Percentiles rank a stretch among this genome's conserved stretches.
These are phyloP conservation scores for Hyposmocoma kahamanoa DNA, from an alignment of 1,140 invertebrate genomes.

Conservation along the genomic window DNA sequence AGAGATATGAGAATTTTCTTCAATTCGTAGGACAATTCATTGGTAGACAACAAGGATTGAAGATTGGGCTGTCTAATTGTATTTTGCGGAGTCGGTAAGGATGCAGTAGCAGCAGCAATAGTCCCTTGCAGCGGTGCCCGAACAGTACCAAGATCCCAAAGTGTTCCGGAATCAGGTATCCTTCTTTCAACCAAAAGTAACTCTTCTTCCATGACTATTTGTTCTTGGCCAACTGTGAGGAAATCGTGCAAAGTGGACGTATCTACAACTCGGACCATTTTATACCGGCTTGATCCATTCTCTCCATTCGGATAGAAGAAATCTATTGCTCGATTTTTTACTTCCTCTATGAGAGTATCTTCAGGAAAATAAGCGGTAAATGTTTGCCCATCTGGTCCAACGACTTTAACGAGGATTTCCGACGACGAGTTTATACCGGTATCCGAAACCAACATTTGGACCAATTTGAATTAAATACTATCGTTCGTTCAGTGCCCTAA, in stretches of 20 bases:
- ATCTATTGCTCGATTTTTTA: slow-evolving; percentile 52
- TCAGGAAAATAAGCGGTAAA: slow-evolving; percentile 45
- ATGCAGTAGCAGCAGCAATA: slow-evolving; percentile 54
- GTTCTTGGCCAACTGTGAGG: slow-evolving; percentile 45
- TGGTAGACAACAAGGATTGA: slow-evolving; percentile 53
- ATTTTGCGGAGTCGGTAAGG: slow-evolving; percentile 36
- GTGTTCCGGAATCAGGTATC: slow-evolving; percentile 43
- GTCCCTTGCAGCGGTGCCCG: slow-evolving; percentile 43
- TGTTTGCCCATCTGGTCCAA: slow-evolving; percentile 50
- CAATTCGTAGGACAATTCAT: slow-evolving; percentile 54
- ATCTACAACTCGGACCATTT: slow-evolving; percentile 52
- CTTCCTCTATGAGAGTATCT: slow-evolving; percentile 52
- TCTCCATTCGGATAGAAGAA: slow-evolving; percentile 57
- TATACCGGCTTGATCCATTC: slow-evolving; percentile 38
- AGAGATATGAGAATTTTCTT: slow-evolving; percentile 57
- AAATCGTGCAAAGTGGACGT: slow-evolving; percentile 50
- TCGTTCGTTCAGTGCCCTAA: too few species aligned
- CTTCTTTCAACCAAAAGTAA: slow-evolving; percentile 47
- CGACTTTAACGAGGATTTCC: slow-evolving; percentile 46
- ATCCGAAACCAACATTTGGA: slow-evolving; percentile 52
- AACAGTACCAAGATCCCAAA: slow-evolving; percentile 56
- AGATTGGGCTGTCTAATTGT: slow-evolving; percentile 45
- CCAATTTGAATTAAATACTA: too few species aligned
- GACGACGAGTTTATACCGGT: slow-evolving; percentile 23
- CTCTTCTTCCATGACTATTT: slow-evolving; percentile 49